Percentiles rank a stretch among this genome's conserved stretches.
Evolutionary conservation across 1,140 invertebrate genomes (phyloP).

Genomic region (Monochamus saltuarius): DNA sequence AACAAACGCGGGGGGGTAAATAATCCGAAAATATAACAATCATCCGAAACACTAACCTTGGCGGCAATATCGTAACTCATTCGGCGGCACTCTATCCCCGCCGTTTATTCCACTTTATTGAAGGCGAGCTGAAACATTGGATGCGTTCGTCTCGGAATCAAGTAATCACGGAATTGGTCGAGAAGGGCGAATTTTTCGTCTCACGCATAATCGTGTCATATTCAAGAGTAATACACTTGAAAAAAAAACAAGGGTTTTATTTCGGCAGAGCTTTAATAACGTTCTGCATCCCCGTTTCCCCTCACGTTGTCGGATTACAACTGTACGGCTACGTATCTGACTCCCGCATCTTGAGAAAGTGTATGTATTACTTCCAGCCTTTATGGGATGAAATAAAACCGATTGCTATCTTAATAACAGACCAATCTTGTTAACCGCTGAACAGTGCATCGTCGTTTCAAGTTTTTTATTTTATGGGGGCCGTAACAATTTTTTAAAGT

Average conservation of each 20-base stretch:
- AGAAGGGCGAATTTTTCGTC: constrained; percentile 34
- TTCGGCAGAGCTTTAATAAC: constrained; percentile 39
- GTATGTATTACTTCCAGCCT: constrained; percentile 49
- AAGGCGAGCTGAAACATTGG: constrained; percentile 27
- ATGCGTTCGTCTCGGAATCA: constrained; percentile 32
- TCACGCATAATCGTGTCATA: constrained; percentile 49
- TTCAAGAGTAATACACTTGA: constrained; percentile 40
- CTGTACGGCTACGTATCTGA: constrained; percentile 26
- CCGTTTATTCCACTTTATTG: constrained; percentile 31
- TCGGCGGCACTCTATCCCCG: constrained; percentile 12
- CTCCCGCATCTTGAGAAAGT: constrained; percentile 42
- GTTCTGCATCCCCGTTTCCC: constrained; percentile 35
- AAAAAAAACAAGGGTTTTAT: constrained; percentile 40
- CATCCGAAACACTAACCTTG: constrained; percentile 38
- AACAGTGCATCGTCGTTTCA: constrained; percentile 47
- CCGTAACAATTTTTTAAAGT: too few species aligned
- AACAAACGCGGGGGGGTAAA: constrained; percentile 22
- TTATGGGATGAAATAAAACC: constrained; percentile 52
- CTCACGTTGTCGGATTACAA: constrained; percentile 15
- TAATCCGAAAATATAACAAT: constrained; percentile 37
- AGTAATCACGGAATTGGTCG: constrained; percentile 50
- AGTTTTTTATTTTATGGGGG: constrained; percentile 29
- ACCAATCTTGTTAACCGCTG: constrained; percentile 53
- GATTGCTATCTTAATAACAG: constrained; percentile 54
- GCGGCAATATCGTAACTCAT: constrained; percentile 34